Evolutionary conservation across 2,888 invertebrate genomes (phyloP), one percentile per base, ranked within the genome.

Genomic region (Chrysolina oricalcia): DNA sequence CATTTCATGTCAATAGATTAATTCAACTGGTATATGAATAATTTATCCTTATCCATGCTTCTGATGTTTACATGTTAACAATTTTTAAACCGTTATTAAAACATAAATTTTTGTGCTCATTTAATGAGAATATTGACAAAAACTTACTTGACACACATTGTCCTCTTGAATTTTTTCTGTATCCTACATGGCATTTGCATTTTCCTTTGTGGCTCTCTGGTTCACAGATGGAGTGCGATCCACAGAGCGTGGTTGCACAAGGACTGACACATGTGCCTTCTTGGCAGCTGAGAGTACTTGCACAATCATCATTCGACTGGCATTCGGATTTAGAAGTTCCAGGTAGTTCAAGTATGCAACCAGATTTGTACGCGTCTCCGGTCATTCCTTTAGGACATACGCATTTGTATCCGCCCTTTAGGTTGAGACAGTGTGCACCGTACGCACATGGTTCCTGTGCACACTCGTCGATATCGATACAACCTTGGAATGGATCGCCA

Each of bases 161-260:
- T 73, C 95, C 96, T 77, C 93, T 93, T 69, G 92, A 91, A 76
- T 94, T 94, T 89, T 96, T 95, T 0, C 92, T 92, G 84, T 92
- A 97, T 17, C 97, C 97, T 66, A 95, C 93, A 73, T 93, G 92
- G 85, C 97, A 97, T 80, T 95, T 93, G 86, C 97, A 97, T 94
- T 95, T 95, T 9, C 96, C 95, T 0, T 94, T 95, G 86, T 97
- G 97, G 83, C 95, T 94, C 79, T 96, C 95, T 0, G 96, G 94
- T 88, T 96, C 96, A 87, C 97, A 97, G 84, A 94, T 94, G 0
- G 97, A 95, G 88, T 97, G 95, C 0, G 93, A 89, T 41, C 96
- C 96, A 86, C 97, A 97, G 0, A 93, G 91, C 66, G 96, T 89
- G 71, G 91, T 92, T 27, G 91, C 91, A 85, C 97, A 97, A 0